A percentile compares a stretch with the other conserved stretches of the same genome.
These are phyloP conservation scores for Drosophila tani DNA, from an alignment of 1,140 invertebrate species.

Conservation along the genomic window DNA sequence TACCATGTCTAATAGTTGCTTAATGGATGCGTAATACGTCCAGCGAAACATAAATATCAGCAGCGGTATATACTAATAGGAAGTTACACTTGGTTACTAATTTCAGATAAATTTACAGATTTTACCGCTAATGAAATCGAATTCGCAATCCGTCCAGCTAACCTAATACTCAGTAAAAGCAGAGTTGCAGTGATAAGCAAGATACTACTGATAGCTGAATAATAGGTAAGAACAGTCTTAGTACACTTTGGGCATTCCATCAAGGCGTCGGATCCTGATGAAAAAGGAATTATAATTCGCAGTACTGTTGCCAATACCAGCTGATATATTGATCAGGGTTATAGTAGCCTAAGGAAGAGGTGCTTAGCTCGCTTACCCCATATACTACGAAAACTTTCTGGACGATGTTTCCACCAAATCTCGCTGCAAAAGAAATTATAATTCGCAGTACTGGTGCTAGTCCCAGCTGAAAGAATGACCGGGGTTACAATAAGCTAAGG, in stretches of 20 bases:
- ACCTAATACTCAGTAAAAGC: conserved; percentile 19
- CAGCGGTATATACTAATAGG: conserved; percentile 40
- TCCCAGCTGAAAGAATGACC: conserved; percentile 9
- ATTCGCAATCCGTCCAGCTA: conserved; percentile 16
- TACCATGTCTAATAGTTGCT: neutral
- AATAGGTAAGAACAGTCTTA: neutral
- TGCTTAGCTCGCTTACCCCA: conserved; percentile 23
- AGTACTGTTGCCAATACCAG: conserved; percentile 29
- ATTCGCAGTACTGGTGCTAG: conserved; percentile 37
- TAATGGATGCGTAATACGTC: neutral
- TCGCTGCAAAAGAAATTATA: neutral
- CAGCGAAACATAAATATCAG: neutral
- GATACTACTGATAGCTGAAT: neutral
- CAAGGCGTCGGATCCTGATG: neutral
- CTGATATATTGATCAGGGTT: neutral
- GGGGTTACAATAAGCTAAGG: too few relatives aligned
- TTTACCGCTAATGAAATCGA: conserved; percentile 43
- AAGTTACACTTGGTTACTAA: neutral
- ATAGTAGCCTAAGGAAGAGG: too few relatives aligned
- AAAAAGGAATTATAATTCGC: conserved; percentile 16
- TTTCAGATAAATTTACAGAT: neutral
- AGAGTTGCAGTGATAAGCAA: conserved; percentile 19
- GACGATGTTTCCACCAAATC: neutral
- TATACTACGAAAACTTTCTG: neutral
- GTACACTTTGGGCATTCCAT: neutral